Evolutionary conservation across 1,140 invertebrate genomes (phyloP).

Genomic region (Euwallacea fornicatus): DNA sequence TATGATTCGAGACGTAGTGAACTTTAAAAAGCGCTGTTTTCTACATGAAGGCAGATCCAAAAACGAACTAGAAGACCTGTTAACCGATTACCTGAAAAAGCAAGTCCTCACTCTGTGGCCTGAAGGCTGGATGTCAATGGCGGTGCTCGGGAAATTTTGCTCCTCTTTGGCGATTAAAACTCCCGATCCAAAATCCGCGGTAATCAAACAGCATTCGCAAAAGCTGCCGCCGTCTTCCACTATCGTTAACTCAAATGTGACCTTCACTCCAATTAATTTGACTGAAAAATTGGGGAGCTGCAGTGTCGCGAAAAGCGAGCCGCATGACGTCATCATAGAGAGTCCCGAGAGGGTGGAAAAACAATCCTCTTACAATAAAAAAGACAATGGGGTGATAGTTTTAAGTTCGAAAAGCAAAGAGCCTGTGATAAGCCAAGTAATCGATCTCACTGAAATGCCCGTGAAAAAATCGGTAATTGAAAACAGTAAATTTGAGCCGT

Average conservation of each 20-base stretch:
- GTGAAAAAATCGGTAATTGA: not conserved
- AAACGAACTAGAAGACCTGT: slow-evolving; percentile 46
- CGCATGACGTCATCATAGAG: not conserved
- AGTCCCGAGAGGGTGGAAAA: slow-evolving; percentile 7
- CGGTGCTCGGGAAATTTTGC: slow-evolving; percentile 46
- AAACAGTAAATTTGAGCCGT: not conserved
- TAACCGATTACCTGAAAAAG: slow-evolving; percentile 46
- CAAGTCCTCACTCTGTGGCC: slow-evolving; percentile 50
- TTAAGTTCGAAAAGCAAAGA: slow-evolving; percentile 25
- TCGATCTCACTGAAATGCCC: slow-evolving; percentile 44
- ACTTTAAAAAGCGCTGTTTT: slow-evolving; percentile 48
- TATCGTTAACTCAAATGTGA: slow-evolving; percentile 18
- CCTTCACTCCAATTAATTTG: slow-evolving; percentile 33
- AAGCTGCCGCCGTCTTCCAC: slow-evolving; percentile 16
- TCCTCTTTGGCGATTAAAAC: slow-evolving; percentile 33
- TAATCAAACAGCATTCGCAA: slow-evolving; percentile 9
- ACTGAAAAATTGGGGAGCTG: slow-evolving; percentile 22
- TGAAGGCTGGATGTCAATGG: slow-evolving; percentile 52
- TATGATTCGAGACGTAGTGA: slow-evolving; percentile 49
- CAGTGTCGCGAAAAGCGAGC: not conserved
- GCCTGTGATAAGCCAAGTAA: slow-evolving; percentile 42
- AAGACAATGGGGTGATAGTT: slow-evolving; percentile 40
- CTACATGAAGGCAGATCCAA: slow-evolving; percentile 49
- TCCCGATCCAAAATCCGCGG: slow-evolving; percentile 22
- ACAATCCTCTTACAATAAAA: not conserved